Evolutionary conservation across 2,888 invertebrate species (phyloP).

Genomic region (Agriopis leucophaearia): DNA sequence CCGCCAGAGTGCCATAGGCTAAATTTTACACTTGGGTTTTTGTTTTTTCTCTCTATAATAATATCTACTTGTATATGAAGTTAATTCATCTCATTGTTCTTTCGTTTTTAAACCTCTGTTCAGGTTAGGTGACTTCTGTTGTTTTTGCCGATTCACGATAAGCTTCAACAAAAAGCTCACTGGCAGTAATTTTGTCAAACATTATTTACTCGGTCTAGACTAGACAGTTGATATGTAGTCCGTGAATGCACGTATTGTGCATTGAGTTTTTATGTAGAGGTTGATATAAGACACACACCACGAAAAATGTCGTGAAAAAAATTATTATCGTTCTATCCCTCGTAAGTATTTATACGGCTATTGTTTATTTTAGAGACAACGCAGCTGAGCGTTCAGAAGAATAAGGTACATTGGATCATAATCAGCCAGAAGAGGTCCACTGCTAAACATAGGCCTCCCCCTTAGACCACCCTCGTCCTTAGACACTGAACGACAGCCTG

Average conservation of each 20-base stretch:
- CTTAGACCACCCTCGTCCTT: no score
- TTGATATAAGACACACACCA: background rate
- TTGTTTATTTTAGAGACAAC: no score
- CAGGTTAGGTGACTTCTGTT: background rate
- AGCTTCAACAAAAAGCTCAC: background rate
- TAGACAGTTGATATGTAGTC: background rate
- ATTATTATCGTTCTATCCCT: background rate
- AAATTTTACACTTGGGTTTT: no score
- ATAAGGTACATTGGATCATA: no score
- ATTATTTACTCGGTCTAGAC: background rate
- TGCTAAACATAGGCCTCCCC: no score
- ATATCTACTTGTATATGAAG: constrained; percentile 46
- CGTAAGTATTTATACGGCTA: no score
- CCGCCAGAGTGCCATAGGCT: no score
- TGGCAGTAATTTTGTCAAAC: constrained; percentile 4
- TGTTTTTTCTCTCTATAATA: no score
- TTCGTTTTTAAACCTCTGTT: background rate
- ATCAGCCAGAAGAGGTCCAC: no score
- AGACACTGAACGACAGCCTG: no score
- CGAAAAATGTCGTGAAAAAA: no score
- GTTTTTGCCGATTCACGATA: background rate
- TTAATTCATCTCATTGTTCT: constrained; percentile 58
- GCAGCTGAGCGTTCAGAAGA: no score
- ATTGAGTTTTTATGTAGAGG: background rate
- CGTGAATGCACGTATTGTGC: background rate